phyloP scores from a whole-genome alignment of 2,797 vertebrate species.

The Neosilurus hyrtlii region DNA sequence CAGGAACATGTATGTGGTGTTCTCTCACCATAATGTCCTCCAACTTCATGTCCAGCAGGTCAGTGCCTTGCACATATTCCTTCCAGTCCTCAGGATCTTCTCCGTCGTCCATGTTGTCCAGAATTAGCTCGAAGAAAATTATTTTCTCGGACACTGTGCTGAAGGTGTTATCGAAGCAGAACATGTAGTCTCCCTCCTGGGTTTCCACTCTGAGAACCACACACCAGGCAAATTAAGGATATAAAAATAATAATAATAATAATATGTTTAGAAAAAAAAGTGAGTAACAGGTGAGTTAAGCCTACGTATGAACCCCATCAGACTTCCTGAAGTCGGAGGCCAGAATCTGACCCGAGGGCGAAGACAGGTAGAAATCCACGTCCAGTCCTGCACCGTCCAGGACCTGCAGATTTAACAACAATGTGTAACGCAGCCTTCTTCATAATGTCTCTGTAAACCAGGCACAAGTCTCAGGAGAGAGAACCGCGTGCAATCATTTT shows the following conservation, averaged over 20 bases:
- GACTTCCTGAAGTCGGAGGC: constrained; percentile 90
- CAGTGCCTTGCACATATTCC: constrained; percentile 87
- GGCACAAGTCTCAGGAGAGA: background rate
- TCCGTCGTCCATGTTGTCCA: constrained; percentile 90
- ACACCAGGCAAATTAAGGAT: constrained; percentile 11
- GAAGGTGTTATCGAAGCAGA: constrained; percentile 98
- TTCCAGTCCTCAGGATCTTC: constrained; percentile 89
- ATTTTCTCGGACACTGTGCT: constrained; percentile 93
- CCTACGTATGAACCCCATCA: constrained; percentile 97
- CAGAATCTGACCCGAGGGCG: constrained; percentile 83
- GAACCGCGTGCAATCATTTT: background rate
- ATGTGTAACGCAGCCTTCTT: background rate
- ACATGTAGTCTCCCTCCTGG: constrained; percentile 94
- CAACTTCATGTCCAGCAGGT: constrained; percentile 93
- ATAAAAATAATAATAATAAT: background rate
- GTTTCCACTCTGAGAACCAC: constrained; percentile 81
- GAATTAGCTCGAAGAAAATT: constrained; percentile 96
- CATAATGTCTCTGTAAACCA: background rate
- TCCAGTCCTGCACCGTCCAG: constrained; percentile 94
- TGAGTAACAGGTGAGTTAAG: constrained; percentile 33
- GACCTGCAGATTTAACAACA: constrained; percentile 73
- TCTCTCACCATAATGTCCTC: constrained; percentile 92
- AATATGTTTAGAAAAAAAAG: background rate
- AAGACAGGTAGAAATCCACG: constrained; percentile 87
- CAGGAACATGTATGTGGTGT: no score